A percentile compares a stretch with the other conserved stretches of the same genome.
These are phyloP conservation scores for Pandemis corylana DNA, from an alignment of 2,888 invertebrate genomes.

Conservation along the genomic window DNA sequence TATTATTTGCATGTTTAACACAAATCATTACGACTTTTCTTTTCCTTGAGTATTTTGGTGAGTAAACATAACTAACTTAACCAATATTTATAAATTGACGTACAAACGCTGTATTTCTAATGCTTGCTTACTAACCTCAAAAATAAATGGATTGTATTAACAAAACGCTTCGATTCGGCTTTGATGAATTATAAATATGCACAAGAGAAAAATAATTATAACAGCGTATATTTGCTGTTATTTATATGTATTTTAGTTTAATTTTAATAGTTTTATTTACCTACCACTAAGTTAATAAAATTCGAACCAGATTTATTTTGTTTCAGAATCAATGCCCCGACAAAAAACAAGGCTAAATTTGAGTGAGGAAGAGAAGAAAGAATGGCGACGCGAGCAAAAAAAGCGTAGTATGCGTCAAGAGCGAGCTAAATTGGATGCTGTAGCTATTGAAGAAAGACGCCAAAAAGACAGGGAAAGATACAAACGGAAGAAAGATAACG, in stretches of 20 bases:
- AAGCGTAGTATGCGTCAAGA: not conserved
- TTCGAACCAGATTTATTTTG: not conserved
- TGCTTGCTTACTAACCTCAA: not conserved
- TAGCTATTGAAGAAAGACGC: not conserved
- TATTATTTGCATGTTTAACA: not conserved
- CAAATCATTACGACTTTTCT: not conserved
- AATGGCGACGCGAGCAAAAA: slow-evolving; percentile 1
- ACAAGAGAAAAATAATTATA: too few species aligned
- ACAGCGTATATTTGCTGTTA: not conserved
- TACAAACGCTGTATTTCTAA: not conserved
- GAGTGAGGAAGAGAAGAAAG: not conserved
- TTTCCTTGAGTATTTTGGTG: not conserved
- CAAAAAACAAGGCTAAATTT: not conserved
- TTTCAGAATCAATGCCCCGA: not conserved
- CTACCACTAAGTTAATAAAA: not conserved
- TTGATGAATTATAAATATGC: too few species aligned
- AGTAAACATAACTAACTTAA: not conserved
- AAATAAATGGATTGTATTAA: not conserved
- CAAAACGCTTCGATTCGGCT: too few species aligned
- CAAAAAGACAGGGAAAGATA: slow-evolving; percentile 7
- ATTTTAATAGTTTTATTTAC: not conserved
- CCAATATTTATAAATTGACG: too few species aligned
- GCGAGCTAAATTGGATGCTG: not conserved
- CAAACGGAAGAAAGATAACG: not conserved
- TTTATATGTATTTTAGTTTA: not conserved